Base-by-base conservation (phyloP, 35 echinoderm and acorn worm species). In the Apostichopus californicus region DNA sequence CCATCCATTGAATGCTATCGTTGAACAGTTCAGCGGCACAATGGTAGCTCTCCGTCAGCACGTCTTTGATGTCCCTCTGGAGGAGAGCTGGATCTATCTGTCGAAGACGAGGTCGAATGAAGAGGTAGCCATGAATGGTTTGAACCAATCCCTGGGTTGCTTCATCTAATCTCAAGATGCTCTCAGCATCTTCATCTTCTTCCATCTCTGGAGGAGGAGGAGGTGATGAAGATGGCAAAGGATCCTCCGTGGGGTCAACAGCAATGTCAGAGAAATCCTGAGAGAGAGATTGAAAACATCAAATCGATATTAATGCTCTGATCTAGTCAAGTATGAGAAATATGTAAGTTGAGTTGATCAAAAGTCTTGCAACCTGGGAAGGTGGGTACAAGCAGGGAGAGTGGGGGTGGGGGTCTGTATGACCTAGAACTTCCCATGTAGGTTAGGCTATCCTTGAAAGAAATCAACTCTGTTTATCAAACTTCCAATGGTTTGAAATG, bases 201-300 rank as follows among this genome's bases (percentile, higher is more conserved):
- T 46, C 22, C 6, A 57, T 28, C 12, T 25, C 24, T 25, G 60
- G 61, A 25, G 89, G 93, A 2, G 90, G 52, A 0, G 66, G 57
- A 25, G 34, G 14, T 55, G 91, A 88, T 78, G 53, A 72, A 25
- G 34, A 24, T 61, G 90, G 91, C 55, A 73, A 55, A 57, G 81
- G 71, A 71, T 98, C 96, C 14, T 95, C 70, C 3, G 87, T 93
- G 6, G 96, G 94, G 68, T 95, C 92, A 5, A 53, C 90, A 53
- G 64, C 86, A 22, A 98, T 81, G 80, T 98, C 96, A 7, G 73
- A 90, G 90, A 95, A 98, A 86, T 95, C 96, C 96, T 98, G 85
- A 7, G 78, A n/a, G 15, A 59, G 5, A 91, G 54, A 9, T 0
- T 57, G 65, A 85, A 57, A 91, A 5, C 9, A 87, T 85, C 57